Base-by-base conservation (phyloP, 1,140 invertebrate genomes). In the Colletes gigas region DNA sequence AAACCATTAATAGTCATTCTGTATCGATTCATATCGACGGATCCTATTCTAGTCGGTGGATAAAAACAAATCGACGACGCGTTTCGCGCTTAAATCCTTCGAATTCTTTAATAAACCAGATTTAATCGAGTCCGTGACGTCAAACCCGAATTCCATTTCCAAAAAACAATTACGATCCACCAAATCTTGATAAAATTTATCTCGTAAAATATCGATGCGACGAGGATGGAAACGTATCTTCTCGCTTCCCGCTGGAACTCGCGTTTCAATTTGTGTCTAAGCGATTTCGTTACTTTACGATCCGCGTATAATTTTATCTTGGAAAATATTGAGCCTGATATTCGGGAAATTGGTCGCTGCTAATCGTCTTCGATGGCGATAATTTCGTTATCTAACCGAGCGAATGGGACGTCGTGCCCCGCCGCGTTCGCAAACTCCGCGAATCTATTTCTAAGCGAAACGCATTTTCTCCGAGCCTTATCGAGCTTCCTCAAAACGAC, bases 401-500 rank as follows among this genome's bases (percentile, higher is more conserved):
- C 12, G 21, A 62, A 62, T 10, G 21, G 21, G 14, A 62, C 10
- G 4, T 4, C 60, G 14, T 7, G n/a, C 44, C n/a, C 6, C 14
- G 5, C 8, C 41, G 15, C 30, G 39, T 4, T 21, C 59, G 21
- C 4, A 12, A 30, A 60, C 59, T 62, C 5, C 4, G 19, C n/a
- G 59, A 73, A 41, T 10, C 54, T 41, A 59, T 62, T 68, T 76
- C 54, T 41, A 30, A 55, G 65, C 14, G 65, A 21, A 39, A 39
- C 41, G 54, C 21, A 60, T 69, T 77, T 55, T 65, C 19, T 14
- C 50, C 19, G 52, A 30, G 30, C 14, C 63, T 77, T 68, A 77
- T 77, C 65, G 21, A 7, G 19, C 15, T 15, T 1, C 62, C 30
- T n/a, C 47, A 12, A 44, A 75, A 75, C 50, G 73, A 55, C 50